Evolutionary conservation across 2,113 vertebrate species (phyloP), one percentile per base, ranked within the genome.

Genomic region (Clupea harengus): DNA sequence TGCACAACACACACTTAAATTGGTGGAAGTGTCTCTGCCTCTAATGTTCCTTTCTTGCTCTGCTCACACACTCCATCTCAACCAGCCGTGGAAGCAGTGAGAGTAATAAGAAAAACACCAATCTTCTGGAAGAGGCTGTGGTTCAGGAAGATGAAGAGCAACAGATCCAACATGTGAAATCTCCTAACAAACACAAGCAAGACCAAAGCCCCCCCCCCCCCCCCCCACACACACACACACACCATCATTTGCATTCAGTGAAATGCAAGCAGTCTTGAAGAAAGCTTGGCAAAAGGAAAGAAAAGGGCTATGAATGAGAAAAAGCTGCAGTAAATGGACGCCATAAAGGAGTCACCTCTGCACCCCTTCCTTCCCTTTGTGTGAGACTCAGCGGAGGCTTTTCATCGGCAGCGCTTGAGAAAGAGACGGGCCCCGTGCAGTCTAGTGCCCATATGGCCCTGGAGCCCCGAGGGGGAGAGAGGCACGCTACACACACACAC

Each of bases 381-480:
- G 90, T 93, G 89, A 90, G 88, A 83, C 90, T 92, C 93, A 28
- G 25, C 10, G 28, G 32, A 17, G 72, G 72, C 72, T 78, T 96
- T 94, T 94, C 94, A 95, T 95, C 95, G 95, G 95, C 95, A 95
- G 95, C 93, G 95, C 93, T 90, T 92, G 91, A 94, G 94, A 94
- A 94, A 90, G 93, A 92, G 92, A 95, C 95, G 94, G 95, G 93
- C 92, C 93, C 92, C 91, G 92, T 92, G 91, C 94, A 83, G 94
- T 15, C 39, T 78, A 39, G 86, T 95, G 96, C 97, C 97, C 98
- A 99, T 98, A 97, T 99, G 98, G 98, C 96, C 95, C 95, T 89
- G 93, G 95, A 96, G 95, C 97, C 97, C 94, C 18, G 88, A 92
- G 97, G 97, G 97, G 96, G 72, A 95, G 88, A 93, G 94, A 93